phyloP scores from a whole-genome alignment of 2,888 invertebrate genomes.

The Hyles lineata region DNA sequence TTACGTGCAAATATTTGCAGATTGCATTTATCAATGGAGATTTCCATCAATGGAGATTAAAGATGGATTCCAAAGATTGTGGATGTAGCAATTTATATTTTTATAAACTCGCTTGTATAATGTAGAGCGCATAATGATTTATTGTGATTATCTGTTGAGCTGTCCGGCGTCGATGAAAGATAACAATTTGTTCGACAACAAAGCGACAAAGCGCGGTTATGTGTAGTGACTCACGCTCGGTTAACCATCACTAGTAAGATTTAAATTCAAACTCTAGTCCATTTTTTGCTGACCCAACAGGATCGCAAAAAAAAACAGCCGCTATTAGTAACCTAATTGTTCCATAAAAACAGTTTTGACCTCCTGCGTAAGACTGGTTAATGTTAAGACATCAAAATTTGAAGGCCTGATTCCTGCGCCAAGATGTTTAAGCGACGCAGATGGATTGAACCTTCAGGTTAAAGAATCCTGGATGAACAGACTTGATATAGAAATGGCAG shows the following conservation, averaged over 20 bases:
- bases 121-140: neutral
- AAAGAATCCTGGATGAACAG: too few relatives aligned
- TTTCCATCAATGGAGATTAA: neutral
- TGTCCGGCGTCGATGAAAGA: neutral
- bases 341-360: too few relatives aligned
- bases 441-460: too few relatives aligned
- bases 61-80: too few relatives aligned
- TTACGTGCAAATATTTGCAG: neutral
- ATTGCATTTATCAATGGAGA: neutral
- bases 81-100: too few relatives aligned
- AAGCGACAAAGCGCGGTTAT: conserved; percentile 10
- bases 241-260: neutral
- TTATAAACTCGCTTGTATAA: neutral
- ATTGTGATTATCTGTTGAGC: conserved; percentile 17
- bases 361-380: too few relatives aligned
- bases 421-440: neutral
- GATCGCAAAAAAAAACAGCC: too few relatives aligned
- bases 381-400: neutral
- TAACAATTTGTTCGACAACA: conserved; percentile 2
- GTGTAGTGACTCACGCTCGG: neutral
- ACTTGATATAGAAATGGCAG: too few relatives aligned
- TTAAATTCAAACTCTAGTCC: neutral
- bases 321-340: too few relatives aligned
- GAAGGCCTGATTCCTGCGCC: neutral
- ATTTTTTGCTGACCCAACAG: too few relatives aligned